Evolutionary conservation across 1,140 invertebrate genomes (phyloP), one percentile per base, ranked within the genome.

Genomic region (Anastrepha obliqua): DNA sequence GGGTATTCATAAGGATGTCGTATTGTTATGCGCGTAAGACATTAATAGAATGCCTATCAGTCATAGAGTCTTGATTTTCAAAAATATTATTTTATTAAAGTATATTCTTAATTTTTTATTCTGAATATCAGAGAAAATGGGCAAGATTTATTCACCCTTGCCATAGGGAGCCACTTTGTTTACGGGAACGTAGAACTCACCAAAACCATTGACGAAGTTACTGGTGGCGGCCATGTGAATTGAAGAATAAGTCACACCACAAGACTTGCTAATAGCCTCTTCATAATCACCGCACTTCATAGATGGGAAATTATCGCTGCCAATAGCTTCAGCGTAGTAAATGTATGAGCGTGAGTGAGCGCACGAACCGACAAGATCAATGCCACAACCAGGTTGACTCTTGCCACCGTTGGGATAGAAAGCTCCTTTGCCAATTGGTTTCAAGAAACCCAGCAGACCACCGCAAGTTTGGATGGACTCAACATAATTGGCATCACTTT

Each of bases 391-490:
- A 5, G 94, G 94, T 90, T 96, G 95, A 0, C 87, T 55, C 8
- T 85, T 86, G 9, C 94, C 94, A 3, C 95, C 94, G 89, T 95
- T 95, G 2, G 94, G 94, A 88, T 93, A 95, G 88, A 95, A 96
- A 89, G 95, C 95, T 3, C 92, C 90, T 88, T 93, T 91, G 62
- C 95, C 94, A 8, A 94, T 89, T 5, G 93, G 92, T 62, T 94
- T 91, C 2, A 93, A 55, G 90, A 94, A 94, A 11, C 95, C 95
- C 3, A 95, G 88, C 11, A 88, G 58, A 17, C 94, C 94, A 11
- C 93, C 94, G 86, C 95, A 94, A 7, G 95, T 95, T 89, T 96
- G 95, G 85, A 96, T 95, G 0, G 90, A 90, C 88, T 93, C 92
- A 47, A 93, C 91, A 55, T 91, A 92, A 44, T 47, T 88, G 87